Conservation (phyloP, 2,888 invertebrate species). For the Trissolcus japonicus region DNA sequence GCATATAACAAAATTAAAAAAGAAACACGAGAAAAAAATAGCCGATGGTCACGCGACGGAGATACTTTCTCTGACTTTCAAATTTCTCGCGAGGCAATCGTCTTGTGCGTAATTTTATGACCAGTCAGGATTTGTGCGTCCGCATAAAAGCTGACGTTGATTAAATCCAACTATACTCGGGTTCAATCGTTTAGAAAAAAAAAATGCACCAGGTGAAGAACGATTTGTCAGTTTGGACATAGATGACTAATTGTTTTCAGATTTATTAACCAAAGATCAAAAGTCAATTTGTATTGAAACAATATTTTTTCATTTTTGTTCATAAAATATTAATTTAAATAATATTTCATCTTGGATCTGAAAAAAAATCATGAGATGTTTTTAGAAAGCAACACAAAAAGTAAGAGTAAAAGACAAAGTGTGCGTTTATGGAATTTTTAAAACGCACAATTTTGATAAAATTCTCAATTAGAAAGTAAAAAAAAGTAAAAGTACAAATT, state of each 20-base stretch:
- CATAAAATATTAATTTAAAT: neutral
- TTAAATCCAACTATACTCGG: slow-evolving; percentile 27
- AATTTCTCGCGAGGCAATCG: slow-evolving; percentile 62
- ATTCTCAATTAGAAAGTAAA: neutral
- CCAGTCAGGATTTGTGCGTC: slow-evolving; percentile 10
- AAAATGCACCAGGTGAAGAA: too few species aligned
- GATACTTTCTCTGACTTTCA: slow-evolving; percentile 74
- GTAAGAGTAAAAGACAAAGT: too few species aligned
- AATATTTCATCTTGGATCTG: too few species aligned
- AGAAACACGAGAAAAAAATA: slow-evolving; percentile 18
- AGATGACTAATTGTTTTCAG: too few species aligned
- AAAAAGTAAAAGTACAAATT: neutral
- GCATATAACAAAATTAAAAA: slow-evolving; percentile 12
- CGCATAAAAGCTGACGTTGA: slow-evolving; percentile 41
- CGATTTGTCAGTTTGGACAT: too few species aligned
- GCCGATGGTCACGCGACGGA: slow-evolving; percentile 46
- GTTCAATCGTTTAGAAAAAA: slow-evolving; percentile 3
- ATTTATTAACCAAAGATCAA: too few species aligned
- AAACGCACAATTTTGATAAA: neutral
- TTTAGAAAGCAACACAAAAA: neutral
- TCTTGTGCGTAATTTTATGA: slow-evolving; percentile 20
- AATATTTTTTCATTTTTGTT: neutral
- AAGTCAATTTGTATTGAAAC: neutral
- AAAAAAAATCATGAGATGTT: too few species aligned
- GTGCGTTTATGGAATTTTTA: too few species aligned